Evolutionary conservation across 2,113 vertebrate genomes (phyloP).

Genomic region (Atlantisia rogersi): DNA sequence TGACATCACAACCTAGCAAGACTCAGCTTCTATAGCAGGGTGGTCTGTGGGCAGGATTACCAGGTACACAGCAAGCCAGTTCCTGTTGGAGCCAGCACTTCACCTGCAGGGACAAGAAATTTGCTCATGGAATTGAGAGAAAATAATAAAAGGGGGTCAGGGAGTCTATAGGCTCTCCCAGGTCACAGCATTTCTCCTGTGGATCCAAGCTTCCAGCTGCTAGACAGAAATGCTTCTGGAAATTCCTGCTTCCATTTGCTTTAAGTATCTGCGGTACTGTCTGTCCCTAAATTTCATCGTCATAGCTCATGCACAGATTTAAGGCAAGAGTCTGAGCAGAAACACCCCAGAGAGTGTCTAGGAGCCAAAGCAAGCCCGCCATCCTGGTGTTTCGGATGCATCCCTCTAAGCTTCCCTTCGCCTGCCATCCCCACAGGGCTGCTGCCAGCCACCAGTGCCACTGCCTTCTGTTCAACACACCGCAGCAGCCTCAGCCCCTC

Average conservation of each 20-base stretch:
- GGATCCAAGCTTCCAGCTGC: neutral
- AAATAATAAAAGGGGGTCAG: neutral
- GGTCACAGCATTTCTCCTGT: neutral
- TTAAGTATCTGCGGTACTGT: neutral
- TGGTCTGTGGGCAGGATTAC: fast-evolving
- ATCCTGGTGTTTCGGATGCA: neutral
- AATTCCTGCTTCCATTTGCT: neutral
- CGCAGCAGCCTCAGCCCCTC: neutral
- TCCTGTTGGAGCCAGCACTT: neutral
- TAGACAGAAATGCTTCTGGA: neutral
- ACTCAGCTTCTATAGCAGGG: neutral
- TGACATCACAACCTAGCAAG: neutral
- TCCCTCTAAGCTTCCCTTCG: neutral
- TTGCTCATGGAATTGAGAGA: neutral
- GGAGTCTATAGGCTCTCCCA: neutral
- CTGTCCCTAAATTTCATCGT: neutral
- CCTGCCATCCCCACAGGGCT: neutral
- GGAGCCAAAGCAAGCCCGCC: neutral
- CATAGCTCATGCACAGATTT: neutral
- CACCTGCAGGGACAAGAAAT: neutral
- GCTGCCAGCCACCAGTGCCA: neutral
- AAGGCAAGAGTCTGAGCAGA: neutral
- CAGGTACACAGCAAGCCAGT: neutral
- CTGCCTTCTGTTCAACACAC: neutral
- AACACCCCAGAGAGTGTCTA: neutral